Percentiles rank a stretch among this genome's conserved stretches.
phyloP scores from a whole-genome alignment of 2,888 invertebrate genomes.

The Brachyptera putata region DNA sequence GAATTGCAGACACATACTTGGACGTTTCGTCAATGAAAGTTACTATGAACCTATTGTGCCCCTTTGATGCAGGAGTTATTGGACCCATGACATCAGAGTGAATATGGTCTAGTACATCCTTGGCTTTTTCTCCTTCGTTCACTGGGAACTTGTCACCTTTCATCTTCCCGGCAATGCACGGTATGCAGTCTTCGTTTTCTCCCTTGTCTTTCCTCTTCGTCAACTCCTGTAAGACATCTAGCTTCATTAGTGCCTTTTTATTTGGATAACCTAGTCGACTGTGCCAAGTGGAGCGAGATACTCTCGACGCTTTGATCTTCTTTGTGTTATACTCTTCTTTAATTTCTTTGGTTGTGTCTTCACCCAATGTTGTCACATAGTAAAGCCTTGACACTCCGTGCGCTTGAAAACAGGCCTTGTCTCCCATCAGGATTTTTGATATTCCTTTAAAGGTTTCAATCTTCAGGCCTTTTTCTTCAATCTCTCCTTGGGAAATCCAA shows the following conservation, averaged over 20 bases:
- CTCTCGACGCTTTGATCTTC: constrained; percentile 9
- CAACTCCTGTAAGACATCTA: constrained; percentile 1
- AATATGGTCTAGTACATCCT: constrained; percentile 12
- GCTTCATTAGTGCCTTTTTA: background rate
- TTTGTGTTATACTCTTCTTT: too few species aligned
- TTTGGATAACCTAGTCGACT: constrained; percentile 7
- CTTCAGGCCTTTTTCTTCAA: too few species aligned
- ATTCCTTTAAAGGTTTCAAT: too few species aligned
- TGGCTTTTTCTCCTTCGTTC: constrained; percentile 7
- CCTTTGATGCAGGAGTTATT: constrained; percentile 11
- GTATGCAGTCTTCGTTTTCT: constrained; percentile 12
- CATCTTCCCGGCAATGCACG: constrained; percentile 18
- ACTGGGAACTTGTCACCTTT: constrained; percentile 12
- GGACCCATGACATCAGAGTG: constrained; percentile 11
- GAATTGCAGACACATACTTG: constrained; percentile 10
- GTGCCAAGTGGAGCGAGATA: constrained; percentile 9
- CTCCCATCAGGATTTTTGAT: too few species aligned
- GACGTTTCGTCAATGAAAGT: constrained; percentile 19
- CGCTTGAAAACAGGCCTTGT: too few species aligned
- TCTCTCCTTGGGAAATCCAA: too few species aligned
- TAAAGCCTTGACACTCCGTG: too few species aligned
- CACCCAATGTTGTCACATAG: background rate
- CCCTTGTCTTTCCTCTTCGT: constrained; percentile 12
- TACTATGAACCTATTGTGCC: background rate
- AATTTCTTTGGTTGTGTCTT: too few species aligned